Evolutionary conservation across 2,888 invertebrate species (phyloP).

Genomic region (Leucophenga montana): DNA sequence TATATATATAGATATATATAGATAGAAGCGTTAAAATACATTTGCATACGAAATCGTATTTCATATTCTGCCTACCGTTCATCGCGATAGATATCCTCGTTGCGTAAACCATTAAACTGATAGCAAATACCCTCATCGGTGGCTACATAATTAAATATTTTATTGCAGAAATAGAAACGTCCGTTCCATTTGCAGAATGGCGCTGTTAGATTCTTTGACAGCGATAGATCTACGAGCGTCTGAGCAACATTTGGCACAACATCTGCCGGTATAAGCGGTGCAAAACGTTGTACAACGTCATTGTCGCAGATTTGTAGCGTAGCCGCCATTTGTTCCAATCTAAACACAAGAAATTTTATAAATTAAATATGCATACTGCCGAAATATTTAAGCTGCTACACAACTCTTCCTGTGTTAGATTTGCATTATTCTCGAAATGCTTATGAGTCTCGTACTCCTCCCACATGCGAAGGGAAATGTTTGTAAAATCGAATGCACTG

Average conservation of each 20-base stretch:
- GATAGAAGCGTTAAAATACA: background rate
- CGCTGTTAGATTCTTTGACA: constrained; percentile 65
- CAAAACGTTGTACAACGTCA: constrained; percentile 60
- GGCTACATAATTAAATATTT: constrained; percentile 66
- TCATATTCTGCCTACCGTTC: constrained; percentile 43
- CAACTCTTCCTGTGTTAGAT: constrained; percentile 50
- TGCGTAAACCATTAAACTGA: constrained; percentile 68
- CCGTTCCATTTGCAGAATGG: constrained; percentile 70
- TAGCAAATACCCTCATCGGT: constrained; percentile 71
- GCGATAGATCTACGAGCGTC: constrained; percentile 59
- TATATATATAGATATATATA: too few relatives aligned
- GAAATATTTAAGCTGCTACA: constrained; percentile 38
- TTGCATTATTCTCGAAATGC: constrained; percentile 38
- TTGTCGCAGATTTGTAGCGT: constrained; percentile 69
- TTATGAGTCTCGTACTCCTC: constrained; percentile 45
- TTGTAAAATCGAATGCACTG: constrained; percentile 62
- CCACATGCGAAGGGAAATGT: constrained; percentile 56
- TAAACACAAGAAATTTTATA: constrained; percentile 34
- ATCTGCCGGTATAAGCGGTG: constrained; percentile 50
- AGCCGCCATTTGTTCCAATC: constrained; percentile 62
- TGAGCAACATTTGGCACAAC: constrained; percentile 51
- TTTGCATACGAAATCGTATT: too few relatives aligned
- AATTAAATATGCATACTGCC: background rate
- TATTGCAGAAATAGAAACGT: constrained; percentile 68
- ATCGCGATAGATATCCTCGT: constrained; percentile 68